Evolutionary conservation across 2,113 vertebrate genomes (phyloP).

Genomic region (Pithys albifrons): DNA sequence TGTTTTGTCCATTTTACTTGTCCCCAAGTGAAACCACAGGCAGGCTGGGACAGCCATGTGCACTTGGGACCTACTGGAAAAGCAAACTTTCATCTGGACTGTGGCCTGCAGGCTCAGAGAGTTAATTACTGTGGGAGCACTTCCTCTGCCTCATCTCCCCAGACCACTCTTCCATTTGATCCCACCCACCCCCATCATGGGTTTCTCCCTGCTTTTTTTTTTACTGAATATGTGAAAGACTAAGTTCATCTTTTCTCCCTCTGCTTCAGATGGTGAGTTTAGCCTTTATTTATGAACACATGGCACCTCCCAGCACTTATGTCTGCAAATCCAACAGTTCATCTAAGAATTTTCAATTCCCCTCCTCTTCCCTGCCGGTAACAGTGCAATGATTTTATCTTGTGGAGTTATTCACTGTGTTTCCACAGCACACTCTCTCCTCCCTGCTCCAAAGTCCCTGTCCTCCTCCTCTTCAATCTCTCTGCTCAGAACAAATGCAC

Average conservation of each 20-base stretch:
- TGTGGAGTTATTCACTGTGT: accelerated
- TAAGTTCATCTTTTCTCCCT: neutral
- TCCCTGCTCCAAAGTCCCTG: neutral
- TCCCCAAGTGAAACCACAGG: neutral
- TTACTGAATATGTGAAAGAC: neutral
- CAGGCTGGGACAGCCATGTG: neutral
- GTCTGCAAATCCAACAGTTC: neutral
- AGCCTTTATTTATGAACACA: neutral
- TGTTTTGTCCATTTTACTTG: accelerated
- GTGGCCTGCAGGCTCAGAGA: neutral
- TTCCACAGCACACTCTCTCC: neutral
- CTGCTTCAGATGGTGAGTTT: neutral
- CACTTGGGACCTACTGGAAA: neutral
- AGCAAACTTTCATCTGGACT: neutral
- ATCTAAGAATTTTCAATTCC: neutral
- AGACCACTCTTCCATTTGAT: neutral
- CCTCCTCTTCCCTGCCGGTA: neutral
- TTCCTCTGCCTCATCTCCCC: neutral
- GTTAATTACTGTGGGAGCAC: neutral
- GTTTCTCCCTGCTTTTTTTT: neutral
- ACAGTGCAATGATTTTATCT: neutral
- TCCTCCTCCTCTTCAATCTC: neutral
- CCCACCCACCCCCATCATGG: neutral
- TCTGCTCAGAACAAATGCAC: neutral
- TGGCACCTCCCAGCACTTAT: neutral